Evolutionary conservation across 1,140 invertebrate species (phyloP), one percentile per base, ranked within the genome.

Genomic region (Drosophila truncata): DNA sequence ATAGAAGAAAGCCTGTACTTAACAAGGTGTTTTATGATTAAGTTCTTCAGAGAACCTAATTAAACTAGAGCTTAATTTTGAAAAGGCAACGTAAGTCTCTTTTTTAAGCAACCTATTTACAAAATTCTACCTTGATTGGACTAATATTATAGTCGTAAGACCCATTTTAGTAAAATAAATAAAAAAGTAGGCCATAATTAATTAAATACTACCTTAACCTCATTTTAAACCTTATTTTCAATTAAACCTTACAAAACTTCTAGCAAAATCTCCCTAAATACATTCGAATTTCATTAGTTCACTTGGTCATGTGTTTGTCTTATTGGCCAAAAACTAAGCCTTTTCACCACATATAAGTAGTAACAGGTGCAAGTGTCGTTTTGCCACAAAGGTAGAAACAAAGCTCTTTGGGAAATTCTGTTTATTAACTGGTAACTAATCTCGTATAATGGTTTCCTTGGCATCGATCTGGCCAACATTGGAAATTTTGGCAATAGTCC

Each of bases 341-440:
- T 54, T 35, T 8, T 35, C n/a, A 35, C 29, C 62, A 46, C 23
- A 16, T 23, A 47, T n/a, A 7, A 27, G 20, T n/a, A 23, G 11
- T 27, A 27, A 27, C 42, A 6, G 20, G n/a, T 27, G 25, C 25
- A 33, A 18, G 20, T 37, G 29, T 23, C 33, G 29, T 52, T 57
- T 37, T 13, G 20, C 54, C 33, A 23, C 20, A 31, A 5, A 59
- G 29, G 57, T n/a, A 18, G n/a, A 52, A 20, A 27, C 60, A 41
- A 8, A 25, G 44, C 59, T 41, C 29, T 65, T 65, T 27, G 13
- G 13, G 18, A 46, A 33, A 58, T 70, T 55, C 70, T 42, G 49
- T 64, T 76, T 76, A 64, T 58, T 54, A 33, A 46, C 50, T 63
- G 69, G n/a, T 16, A 63, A 55, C 57, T 49, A 73, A 63, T 63